Percentiles rank a stretch among this genome's conserved stretches.
Conservation (phyloP, 2,797 vertebrate genomes). For the Neosilurus mollespiculum region DNA sequence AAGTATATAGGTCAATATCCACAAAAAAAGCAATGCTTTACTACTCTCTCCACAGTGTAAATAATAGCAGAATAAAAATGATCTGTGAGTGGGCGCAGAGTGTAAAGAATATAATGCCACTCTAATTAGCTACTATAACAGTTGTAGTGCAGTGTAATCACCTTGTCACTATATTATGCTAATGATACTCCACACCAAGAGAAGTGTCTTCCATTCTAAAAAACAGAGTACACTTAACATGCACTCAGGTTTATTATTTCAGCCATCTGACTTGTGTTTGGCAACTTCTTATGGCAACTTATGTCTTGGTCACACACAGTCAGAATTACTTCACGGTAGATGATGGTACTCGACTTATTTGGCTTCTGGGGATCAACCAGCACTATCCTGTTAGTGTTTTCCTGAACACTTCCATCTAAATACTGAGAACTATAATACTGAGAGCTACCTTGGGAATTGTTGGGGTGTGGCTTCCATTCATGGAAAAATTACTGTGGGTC, state of each 20-base stretch:
- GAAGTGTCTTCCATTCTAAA: not conserved
- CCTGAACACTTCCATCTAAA: no score
- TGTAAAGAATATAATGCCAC: not conserved
- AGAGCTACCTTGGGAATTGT: no score
- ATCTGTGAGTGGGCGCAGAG: not conserved
- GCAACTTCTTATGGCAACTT: not conserved
- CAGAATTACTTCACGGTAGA: no score
- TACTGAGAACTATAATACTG: no score
- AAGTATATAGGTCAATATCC: no score
- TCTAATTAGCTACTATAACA: slow-evolving; percentile 9
- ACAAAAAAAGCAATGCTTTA: not conserved
- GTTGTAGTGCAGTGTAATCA: slow-evolving; percentile 2
- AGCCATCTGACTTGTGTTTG: not conserved
- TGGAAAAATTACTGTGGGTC: no score
- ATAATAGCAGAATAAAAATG: not conserved
- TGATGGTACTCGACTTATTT: no score
- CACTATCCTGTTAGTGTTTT: no score
- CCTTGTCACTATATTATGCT: not conserved
- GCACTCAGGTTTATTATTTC: not conserved
- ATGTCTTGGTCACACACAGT: no score
- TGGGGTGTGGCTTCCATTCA: no score
- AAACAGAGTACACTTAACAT: not conserved
- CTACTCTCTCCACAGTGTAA: not conserved
- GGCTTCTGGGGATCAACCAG: no score
- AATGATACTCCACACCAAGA: not conserved